Evolutionary conservation across 2,888 invertebrate genomes (phyloP), one percentile per base, ranked within the genome.

Genomic region (Atrina japonica): DNA sequence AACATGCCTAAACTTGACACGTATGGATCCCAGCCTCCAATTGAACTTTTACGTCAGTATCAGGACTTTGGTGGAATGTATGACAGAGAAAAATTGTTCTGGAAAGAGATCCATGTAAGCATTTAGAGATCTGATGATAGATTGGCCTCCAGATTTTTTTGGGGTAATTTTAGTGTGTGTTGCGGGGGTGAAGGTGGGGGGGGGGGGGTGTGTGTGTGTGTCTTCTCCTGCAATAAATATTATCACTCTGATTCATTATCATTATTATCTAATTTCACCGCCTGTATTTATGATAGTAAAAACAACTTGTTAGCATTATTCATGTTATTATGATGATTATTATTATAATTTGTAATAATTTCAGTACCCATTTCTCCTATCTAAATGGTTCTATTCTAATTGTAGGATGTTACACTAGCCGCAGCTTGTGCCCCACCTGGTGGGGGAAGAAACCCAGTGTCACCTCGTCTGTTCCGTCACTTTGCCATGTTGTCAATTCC

Each of bases 11-110:
- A 90, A 77, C 82, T 90, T 60, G 91, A 91, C 81, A 89, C 89
- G 1, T 91, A 91, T 64, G 90, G 91, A 11, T 90, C 90, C 5
- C 91, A 91, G 81, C 91, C 91, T 1, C 91, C 91, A 6, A 90
- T 91, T 55, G 91, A 91, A 74, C 83, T 91, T 21, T 83, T 91
- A 27, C 93, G 96, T 94, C 95, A 96, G 91, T 93, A 94, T 80
- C 91, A 94, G 68, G 96, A 96, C 88, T 95, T 94, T 83, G 93
- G 94, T 30, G 97, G 97, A 0, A 91, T 97, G 64, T 97, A 96
- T 88, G 97, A 97, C 87, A 93, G 96, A 61, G 95, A 96, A 70
- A 96, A 96, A 87, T 90, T 97, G 53, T 96, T 94, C 88, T 97
- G 97, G 97, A 96, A 96, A 88, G 93, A 94, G 9, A 94, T 97